A percentile compares a stretch with the other conserved stretches of the same genome.
phyloP scores from a whole-genome alignment of 2,888 invertebrate genomes.

The Polydrusus pterygomalis region DNA sequence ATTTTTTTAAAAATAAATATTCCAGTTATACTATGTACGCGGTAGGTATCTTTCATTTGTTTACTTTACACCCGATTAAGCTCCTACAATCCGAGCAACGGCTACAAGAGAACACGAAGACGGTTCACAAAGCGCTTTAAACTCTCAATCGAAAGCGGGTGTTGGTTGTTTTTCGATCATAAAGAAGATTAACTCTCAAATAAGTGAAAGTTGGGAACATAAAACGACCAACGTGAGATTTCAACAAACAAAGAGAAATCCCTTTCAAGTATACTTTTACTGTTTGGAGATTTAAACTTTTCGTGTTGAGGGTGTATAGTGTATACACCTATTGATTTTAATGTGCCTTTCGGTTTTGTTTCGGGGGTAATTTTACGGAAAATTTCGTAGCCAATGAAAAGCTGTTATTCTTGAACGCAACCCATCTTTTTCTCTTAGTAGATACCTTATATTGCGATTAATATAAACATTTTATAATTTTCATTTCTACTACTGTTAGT shows the following conservation, averaged over 20 bases:
- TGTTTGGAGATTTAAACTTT: slow-evolving; percentile 19
- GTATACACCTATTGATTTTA: slow-evolving; percentile 13
- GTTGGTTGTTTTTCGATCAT: slow-evolving; percentile 26
- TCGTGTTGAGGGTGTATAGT: slow-evolving; percentile 4
- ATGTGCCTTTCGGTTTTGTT: slow-evolving; percentile 2
- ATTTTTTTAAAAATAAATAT: too few relatives aligned
- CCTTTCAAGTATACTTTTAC: slow-evolving; percentile 26
- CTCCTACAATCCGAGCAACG: slow-evolving; percentile 3
- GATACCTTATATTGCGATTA: too few relatives aligned
- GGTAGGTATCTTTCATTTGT: slow-evolving; percentile 5
- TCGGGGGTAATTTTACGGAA: neutral
- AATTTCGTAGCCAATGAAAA: too few relatives aligned
- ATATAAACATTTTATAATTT: too few relatives aligned
- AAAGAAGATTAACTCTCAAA: slow-evolving; percentile 36
- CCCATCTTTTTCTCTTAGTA: too few relatives aligned
- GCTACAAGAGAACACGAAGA: slow-evolving; percentile 10
- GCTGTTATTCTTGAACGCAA: too few relatives aligned
- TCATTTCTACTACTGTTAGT: too few relatives aligned
- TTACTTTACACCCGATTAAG: slow-evolving; percentile 20
- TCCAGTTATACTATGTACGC: too few relatives aligned
- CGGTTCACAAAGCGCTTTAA: slow-evolving; percentile 9
- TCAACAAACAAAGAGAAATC: slow-evolving; percentile 24
- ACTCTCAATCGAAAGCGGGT: slow-evolving; percentile 22
- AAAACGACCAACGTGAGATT: slow-evolving; percentile 35
- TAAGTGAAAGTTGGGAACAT: slow-evolving; percentile 39